Evolutionary conservation across 2,113 vertebrate genomes (phyloP).

Genomic region (Erythrolamprus reginae): DNA sequence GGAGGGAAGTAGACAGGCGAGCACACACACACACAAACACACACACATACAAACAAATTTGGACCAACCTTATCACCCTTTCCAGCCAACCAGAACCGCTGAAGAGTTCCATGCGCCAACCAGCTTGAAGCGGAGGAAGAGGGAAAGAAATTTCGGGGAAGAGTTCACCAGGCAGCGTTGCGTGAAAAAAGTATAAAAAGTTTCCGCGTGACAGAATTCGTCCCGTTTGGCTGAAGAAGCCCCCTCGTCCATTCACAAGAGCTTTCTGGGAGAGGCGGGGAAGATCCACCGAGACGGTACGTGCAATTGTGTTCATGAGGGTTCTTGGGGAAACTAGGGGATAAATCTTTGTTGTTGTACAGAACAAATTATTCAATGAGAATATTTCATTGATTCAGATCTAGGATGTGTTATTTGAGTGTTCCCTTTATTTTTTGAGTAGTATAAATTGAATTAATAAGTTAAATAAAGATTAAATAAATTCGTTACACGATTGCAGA

Average conservation of each 20-base stretch:
- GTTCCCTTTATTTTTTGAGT: too few relatives aligned
- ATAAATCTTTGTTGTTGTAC: too few relatives aligned
- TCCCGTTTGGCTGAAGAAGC: conserved; percentile 43
- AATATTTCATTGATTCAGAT: too few relatives aligned
- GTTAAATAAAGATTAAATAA: too few relatives aligned
- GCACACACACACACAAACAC: neutral
- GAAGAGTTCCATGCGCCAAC: conserved; percentile 34
- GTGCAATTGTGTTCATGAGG: conserved; percentile 36
- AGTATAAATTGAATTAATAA: too few relatives aligned
- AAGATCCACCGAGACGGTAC: conserved; percentile 31
- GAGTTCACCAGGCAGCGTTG: neutral
- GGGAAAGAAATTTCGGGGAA: neutral
- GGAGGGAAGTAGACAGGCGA: neutral
- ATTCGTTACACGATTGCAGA: neutral
- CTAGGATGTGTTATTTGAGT: too few relatives aligned
- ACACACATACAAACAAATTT: neutral
- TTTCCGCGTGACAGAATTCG: neutral
- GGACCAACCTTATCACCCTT: conserved; percentile 26
- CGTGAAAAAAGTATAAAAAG: conserved; percentile 62
- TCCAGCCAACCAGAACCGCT: conserved; percentile 48
- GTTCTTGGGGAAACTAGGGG: neutral
- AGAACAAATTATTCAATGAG: too few relatives aligned
- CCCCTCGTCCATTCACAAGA: conserved; percentile 21
- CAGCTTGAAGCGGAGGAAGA: conserved; percentile 39
- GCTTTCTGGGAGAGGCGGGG: conserved; percentile 21